These are phyloP conservation scores for Caenorhabditis drosophilae DNA, from an alignment of 2,888 invertebrate species.

Conservation along the genomic window DNA sequence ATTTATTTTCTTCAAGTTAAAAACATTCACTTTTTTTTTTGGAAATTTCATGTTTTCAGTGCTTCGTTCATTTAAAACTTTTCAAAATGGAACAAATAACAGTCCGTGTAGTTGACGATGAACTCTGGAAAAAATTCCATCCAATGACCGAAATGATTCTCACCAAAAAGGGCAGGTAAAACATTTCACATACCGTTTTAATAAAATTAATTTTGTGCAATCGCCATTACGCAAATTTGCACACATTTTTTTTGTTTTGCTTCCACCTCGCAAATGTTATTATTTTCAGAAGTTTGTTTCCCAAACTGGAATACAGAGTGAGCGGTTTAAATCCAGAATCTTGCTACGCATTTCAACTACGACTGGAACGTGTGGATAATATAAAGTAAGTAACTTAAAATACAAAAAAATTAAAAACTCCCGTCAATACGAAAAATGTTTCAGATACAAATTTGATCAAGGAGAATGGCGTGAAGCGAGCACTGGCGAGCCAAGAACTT, in stretches of 20 bases:
- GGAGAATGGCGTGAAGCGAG: constrained; percentile 13
- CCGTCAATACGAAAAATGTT: background rate
- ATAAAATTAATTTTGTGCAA: background rate
- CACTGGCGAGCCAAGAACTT: constrained; percentile 9
- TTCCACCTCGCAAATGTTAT: background rate
- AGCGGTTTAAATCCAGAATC: constrained; percentile 4
- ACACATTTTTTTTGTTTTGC: too few species aligned
- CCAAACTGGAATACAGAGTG: constrained; percentile 12
- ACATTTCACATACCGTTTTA: background rate
- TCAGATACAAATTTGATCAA: constrained; percentile 21
- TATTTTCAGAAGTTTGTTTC: constrained; percentile 9
- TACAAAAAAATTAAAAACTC: background rate
- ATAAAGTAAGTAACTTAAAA: constrained; percentile 11
- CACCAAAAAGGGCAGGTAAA: constrained; percentile 15
- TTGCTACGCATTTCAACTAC: constrained; percentile 12
- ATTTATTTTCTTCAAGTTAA: too few species aligned
- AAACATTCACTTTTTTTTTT: background rate
- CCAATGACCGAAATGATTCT: constrained; percentile 30
- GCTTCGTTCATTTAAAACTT: background rate
- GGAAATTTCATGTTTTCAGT: background rate
- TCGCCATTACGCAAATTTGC: too few species aligned
- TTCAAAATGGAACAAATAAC: background rate
- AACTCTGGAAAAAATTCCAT: constrained; percentile 16
- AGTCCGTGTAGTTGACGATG: background rate
- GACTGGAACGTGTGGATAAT: constrained; percentile 13